Base-by-base conservation (phyloP, 2,797 vertebrate genomes). In the Chelmon rostratus region DNA sequence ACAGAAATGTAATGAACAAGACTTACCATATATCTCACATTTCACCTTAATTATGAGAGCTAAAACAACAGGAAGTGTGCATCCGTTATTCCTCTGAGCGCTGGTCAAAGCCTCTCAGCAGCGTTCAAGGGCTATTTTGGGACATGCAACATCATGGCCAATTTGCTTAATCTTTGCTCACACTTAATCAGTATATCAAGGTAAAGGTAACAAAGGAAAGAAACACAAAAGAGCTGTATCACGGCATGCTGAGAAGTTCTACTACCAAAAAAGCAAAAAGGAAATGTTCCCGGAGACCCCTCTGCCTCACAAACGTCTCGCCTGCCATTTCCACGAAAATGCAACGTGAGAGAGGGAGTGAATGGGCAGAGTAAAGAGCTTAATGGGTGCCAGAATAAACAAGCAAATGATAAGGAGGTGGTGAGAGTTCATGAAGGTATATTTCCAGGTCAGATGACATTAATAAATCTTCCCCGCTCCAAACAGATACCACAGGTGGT, bases 111-210 rank as follows among this genome's bases (percentile, higher is more conserved):
- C 93, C 89, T 94, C 94, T 94, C 91, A 95, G 78, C 56, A 15
- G 76, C 64, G 23, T 80, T 79, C 49, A 6, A 65, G 82, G 80
- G 91, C 93, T 96, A 97, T 95, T 96, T 94, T 92, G 84, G 93
- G 93, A 85, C 47, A 2, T 8, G 84, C 86, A 76, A 89, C 93
- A 93, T 96, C 93, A 94, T 74, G 94, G 94, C 94, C 96, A 96
- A 96, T 97, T 97, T 97, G 92, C 91, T 88, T 98, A 99, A 99
- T 98, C 96, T 96, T 94, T 94, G 86, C 91, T 96, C 90, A 93
- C 93, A 86, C 91, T 92, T 97, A 95, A 97, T 97, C 94, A 93
- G 91, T 89, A 92, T 83, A 92, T 89, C 73, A 85, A 78, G 68
- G 62, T 74, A 83, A 78, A 31, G 49, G 73, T 63, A 73, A 68